A percentile compares a stretch with the other conserved stretches of the same genome.
Evolutionary conservation across 2,888 invertebrate genomes (phyloP).

Genomic region (Globia sparganii): DNA sequence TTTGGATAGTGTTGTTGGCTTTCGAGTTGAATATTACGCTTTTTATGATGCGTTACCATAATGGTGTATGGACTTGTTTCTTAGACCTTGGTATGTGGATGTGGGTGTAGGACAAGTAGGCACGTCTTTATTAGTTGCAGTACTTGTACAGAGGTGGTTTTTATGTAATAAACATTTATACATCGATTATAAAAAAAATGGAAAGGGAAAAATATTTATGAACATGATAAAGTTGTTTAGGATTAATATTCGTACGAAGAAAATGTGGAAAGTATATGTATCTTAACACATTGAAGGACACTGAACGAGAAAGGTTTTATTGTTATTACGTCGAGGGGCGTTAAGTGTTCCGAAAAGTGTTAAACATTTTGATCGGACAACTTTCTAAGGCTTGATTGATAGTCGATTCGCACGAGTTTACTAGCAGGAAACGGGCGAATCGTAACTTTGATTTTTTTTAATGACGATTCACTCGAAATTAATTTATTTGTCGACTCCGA

Average conservation of each 20-base stretch:
- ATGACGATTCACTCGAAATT: too few relatives aligned
- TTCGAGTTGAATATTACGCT: slow-evolving; percentile 68
- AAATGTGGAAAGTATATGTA: background rate
- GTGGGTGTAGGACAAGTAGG: slow-evolving; percentile 11
- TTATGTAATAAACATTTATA: background rate
- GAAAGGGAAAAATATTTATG: background rate
- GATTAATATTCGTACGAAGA: background rate
- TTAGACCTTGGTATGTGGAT: slow-evolving; percentile 53
- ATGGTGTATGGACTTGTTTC: slow-evolving; percentile 56
- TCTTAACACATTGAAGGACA: too few relatives aligned
- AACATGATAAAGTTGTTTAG: background rate
- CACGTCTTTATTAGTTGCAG: slow-evolving; percentile 34
- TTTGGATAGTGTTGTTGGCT: slow-evolving; percentile 73
- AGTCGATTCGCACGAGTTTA: too few relatives aligned
- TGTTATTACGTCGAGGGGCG: too few relatives aligned
- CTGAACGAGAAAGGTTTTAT: too few relatives aligned
- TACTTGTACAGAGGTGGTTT: background rate
- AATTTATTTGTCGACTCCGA: too few relatives aligned
- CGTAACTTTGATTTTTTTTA: too few relatives aligned
- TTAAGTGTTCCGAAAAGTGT: too few relatives aligned
- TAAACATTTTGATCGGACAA: background rate
- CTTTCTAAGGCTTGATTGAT: background rate
- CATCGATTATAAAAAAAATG: background rate
- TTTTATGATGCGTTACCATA: slow-evolving; percentile 74
- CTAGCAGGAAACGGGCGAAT: too few relatives aligned